These are phyloP conservation scores for Habroteleia sp. DNA, from an alignment of 2,888 invertebrate species.

Conservation along the genomic window DNA sequence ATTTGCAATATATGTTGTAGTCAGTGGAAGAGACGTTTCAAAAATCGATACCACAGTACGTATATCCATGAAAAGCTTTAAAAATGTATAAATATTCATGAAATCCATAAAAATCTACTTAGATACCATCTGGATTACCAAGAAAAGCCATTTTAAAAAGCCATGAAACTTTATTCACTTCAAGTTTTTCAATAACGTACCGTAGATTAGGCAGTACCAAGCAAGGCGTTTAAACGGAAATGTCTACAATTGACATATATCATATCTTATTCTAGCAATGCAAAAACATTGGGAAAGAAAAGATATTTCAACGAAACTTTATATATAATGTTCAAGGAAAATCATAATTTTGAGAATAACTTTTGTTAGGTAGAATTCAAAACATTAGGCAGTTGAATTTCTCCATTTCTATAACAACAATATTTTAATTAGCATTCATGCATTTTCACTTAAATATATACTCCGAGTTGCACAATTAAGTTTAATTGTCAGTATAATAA, in stretches of 20 bases:
- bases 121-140: slow-evolving; percentile 50
- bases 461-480: no score
- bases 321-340: slow-evolving; percentile 41
- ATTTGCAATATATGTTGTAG: no score
- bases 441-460: no score
- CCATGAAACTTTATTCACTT: slow-evolving; percentile 55
- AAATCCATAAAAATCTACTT: slow-evolving; percentile 55
- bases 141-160: slow-evolving; percentile 48
- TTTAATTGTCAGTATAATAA: no score
- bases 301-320: slow-evolving; percentile 29
- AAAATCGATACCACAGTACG: slow-evolving; percentile 47
- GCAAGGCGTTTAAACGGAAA: slow-evolving; percentile 53
- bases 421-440: no score
- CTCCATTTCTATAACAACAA: slow-evolving; percentile 31
- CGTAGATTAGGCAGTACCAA: slow-evolving; percentile 49
- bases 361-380: slow-evolving; percentile 25
- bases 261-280: slow-evolving; percentile 25
- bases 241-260: slow-evolving; percentile 50
- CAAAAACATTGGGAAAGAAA: slow-evolving; percentile 11
- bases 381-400: slow-evolving; percentile 40
- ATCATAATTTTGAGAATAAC: slow-evolving; percentile 43
- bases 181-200: slow-evolving; percentile 57
- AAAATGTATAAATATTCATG: slow-evolving; percentile 58
- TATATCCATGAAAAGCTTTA: slow-evolving; percentile 30
- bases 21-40: no score